Base-by-base conservation (phyloP, 2,113 vertebrate species). In the Bambusicola thoracicus region DNA sequence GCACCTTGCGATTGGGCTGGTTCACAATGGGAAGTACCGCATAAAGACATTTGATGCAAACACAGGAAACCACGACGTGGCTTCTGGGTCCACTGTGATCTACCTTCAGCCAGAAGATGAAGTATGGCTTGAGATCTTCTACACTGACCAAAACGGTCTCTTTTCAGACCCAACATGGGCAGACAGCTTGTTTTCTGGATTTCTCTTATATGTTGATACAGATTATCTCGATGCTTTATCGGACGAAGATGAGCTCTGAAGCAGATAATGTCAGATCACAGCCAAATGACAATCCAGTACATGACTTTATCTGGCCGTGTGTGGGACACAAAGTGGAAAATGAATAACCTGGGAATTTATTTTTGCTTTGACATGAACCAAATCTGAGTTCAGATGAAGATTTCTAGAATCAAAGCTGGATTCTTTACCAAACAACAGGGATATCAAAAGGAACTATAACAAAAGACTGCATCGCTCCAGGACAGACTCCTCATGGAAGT, bases 51-150 rank as follows among this genome's bases (percentile, higher is more conserved):
- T 99, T 9, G 99, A 99, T 1, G 99, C 99, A 1, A 99, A 99
- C 97, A 99, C 99, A 0, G 99, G 99, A 43, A 99, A 99, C 97
- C 99, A 99, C 0, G 99, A 99, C 0, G 99, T 99, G 58, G 99
- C 99, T 11, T 99, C 99, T 2, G 99, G 99, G 18, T 99, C 99
- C 72, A 99, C 99, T 0, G 98, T 98, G 69, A 98, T 99, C 94
- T 98, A 98, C 80, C 98, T 99, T 75, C 98, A 99, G 94, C 98
- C 99, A 48, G 99, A 99, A 85, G 99, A 99, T 3, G 99, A 99
- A 95, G 99, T 99, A 38, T 99, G 99, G 99, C 97, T 99, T 96
- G 98, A 99, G 94, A 99, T 99, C 95, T 99, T 99, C 97, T 99
- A 98, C 88, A 92, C 97, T 4, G 99, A 99, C 95, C 99, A 99